phyloP scores from a whole-genome alignment of 2,888 invertebrate species.

The Adelognathus sp. region DNA sequence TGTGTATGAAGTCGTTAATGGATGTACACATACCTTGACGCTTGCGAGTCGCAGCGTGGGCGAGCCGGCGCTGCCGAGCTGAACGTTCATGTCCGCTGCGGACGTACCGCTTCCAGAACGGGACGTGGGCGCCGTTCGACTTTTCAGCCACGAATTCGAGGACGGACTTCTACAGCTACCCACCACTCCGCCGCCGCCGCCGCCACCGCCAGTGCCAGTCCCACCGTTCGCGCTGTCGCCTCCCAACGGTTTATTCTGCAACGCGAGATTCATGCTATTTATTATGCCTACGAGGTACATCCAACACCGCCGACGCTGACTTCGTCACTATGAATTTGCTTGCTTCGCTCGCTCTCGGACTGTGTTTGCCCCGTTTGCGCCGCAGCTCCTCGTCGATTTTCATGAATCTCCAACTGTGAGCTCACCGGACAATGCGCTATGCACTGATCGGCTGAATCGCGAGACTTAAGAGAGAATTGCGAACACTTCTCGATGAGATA shows the following conservation, averaged over 20 bases:
- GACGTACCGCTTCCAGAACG: conserved; percentile 77
- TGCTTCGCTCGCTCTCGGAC: neutral
- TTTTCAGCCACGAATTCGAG: conserved; percentile 78
- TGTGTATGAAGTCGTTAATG: neutral
- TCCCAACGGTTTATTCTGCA: conserved; percentile 75
- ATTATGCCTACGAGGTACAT: conserved; percentile 16
- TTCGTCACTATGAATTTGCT: neutral
- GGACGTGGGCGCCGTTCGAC: conserved; percentile 78
- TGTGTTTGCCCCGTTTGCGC: neutral
- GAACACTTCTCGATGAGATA: too few relatives aligned
- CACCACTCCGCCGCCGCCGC: conserved; percentile 63
- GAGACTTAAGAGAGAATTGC: too few relatives aligned
- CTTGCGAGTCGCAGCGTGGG: conserved; percentile 81
- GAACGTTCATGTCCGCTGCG: conserved; percentile 82
- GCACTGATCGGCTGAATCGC: too few relatives aligned
- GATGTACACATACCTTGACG: conserved; percentile 74
- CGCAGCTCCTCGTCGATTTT: neutral
- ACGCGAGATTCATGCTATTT: conserved; percentile 37
- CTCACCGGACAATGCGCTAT: neutral
- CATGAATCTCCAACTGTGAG: too few relatives aligned
- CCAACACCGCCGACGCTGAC: neutral
- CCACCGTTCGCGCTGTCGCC: conserved; percentile 72
- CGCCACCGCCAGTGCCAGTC: conserved; percentile 62
- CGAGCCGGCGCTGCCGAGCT: conserved; percentile 82
- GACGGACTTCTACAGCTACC: conserved; percentile 72